Conservation (phyloP, 2,113 vertebrate species). For the Pollimyrus isidori region DNA sequence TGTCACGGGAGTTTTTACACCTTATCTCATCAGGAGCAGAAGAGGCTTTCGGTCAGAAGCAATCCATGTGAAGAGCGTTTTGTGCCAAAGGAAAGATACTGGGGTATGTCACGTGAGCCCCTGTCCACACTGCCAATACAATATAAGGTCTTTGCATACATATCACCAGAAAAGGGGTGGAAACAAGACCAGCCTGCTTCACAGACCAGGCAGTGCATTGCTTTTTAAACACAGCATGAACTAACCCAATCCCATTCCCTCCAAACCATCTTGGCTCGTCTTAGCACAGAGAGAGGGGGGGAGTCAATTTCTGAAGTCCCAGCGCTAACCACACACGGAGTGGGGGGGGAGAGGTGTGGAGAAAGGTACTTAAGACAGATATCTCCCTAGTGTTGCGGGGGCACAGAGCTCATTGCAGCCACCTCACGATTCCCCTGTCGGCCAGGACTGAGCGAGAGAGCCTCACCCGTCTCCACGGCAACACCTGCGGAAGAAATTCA, state of each 20-base stretch:
- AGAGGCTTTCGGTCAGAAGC: background rate
- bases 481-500: background rate
- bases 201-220: background rate
- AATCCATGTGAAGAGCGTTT: background rate
- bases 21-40: background rate
- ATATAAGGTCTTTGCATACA: background rate
- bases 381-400: background rate
- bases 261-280: background rate
- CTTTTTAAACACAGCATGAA: background rate
- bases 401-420: background rate
- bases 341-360: background rate
- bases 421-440: background rate
- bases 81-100: background rate
- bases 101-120: background rate
- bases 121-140: background rate
- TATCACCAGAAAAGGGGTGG: background rate
- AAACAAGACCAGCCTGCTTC: background rate
- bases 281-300: background rate
- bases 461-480: slow-evolving; percentile 3
- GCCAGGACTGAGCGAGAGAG: background rate
- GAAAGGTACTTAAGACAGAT: background rate
- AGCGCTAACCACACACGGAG: background rate
- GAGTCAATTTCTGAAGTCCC: background rate
- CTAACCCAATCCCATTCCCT: background rate
- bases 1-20: background rate